These are phyloP conservation scores for Phoeniculus purpureus DNA, from an alignment of 2,797 vertebrate genomes.

Conservation along the genomic window DNA sequence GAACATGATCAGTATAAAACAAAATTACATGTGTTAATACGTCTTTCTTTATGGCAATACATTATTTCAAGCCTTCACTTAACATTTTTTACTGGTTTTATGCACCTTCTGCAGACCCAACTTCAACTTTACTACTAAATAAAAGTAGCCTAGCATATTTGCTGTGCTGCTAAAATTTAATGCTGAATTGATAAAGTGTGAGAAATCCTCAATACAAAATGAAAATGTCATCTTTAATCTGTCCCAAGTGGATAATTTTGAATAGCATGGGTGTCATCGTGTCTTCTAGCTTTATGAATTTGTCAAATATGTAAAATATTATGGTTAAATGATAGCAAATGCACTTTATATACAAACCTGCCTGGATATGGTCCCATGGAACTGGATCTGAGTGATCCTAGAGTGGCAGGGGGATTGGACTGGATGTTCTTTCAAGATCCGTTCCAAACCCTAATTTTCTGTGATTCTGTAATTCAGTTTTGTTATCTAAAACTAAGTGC, in stretches of 20 bases:
- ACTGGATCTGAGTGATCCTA: too few relatives aligned
- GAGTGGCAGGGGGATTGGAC: too few relatives aligned
- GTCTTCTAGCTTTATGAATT: slow-evolving; percentile 16
- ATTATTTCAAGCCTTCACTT: background rate
- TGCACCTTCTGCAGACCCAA: background rate
- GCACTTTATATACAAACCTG: background rate
- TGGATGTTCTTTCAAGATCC: too few relatives aligned
- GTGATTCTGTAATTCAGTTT: background rate
- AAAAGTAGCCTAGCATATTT: background rate
- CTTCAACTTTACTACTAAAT: background rate
- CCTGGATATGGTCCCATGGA: too few relatives aligned
- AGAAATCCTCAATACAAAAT: slow-evolving; percentile 25
- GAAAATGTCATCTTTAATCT: slow-evolving; percentile 31
- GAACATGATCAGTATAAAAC: background rate
- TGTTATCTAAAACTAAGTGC: background rate
- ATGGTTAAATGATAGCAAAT: slow-evolving; percentile 7
- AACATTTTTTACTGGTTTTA: background rate
- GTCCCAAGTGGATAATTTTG: slow-evolving; percentile 33
- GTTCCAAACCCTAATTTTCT: too few relatives aligned
- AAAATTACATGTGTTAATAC: background rate
- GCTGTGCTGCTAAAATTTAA: background rate
- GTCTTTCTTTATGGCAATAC: background rate
- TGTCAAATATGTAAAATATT: slow-evolving; percentile 15
- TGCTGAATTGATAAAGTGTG: background rate
- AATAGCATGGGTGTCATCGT: slow-evolving; percentile 9